Percentiles rank a stretch among this genome's conserved stretches.
Conservation (phyloP, 2,113 vertebrate genomes). For the Bos javanicus region DNA sequence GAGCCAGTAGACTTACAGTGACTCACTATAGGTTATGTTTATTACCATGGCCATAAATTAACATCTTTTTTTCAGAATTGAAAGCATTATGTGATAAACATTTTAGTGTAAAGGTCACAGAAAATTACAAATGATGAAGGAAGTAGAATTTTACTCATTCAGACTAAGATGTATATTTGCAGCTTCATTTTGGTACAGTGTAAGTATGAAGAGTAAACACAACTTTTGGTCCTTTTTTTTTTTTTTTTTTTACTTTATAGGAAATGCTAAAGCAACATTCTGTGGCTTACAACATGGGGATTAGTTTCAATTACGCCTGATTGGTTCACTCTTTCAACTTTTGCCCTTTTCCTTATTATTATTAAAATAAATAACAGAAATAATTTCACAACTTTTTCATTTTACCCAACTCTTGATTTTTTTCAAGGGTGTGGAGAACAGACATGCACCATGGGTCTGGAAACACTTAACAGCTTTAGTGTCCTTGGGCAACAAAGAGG, state of each 20-base stretch:
- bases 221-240: background rate
- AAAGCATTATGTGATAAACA: background rate
- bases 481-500: background rate
- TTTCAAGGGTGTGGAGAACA: background rate
- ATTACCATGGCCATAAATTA: background rate
- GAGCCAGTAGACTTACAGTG: background rate
- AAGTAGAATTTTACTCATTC: background rate
- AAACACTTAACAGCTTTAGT: background rate
- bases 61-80: background rate
- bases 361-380: background rate
- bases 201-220: background rate
- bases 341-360: background rate
- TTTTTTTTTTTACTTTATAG: background rate
- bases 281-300: background rate
- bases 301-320: background rate
- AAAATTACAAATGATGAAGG: background rate
- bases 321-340: background rate
- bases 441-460: background rate
- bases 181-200: background rate
- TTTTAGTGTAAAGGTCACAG: background rate
- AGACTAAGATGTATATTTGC: background rate
- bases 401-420: background rate
- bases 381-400: background rate
- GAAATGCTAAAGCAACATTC: background rate
- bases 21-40: slow-evolving; percentile 30